Evolutionary conservation across 2,113 vertebrate species (phyloP).

Genomic region (Cromileptes altivelis): DNA sequence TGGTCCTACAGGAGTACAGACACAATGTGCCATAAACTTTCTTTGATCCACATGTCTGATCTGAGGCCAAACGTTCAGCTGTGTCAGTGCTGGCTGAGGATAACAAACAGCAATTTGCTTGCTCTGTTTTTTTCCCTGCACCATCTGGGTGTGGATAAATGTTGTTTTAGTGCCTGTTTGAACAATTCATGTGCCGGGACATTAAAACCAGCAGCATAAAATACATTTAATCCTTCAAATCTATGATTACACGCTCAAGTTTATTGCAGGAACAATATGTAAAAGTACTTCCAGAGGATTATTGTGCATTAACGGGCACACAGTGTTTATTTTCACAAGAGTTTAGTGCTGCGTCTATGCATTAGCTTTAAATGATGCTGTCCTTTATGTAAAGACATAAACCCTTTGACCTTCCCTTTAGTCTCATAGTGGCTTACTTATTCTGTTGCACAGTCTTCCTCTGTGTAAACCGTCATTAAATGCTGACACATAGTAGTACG

Average conservation of each 20-base stretch:
- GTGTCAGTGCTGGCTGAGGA: background rate
- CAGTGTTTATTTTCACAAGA: conserved; percentile 32
- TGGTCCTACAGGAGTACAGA: conserved; percentile 47
- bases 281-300: conserved; percentile 57
- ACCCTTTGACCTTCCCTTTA: conserved; percentile 43
- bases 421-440: conserved; percentile 7
- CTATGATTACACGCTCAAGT: conserved; percentile 32
- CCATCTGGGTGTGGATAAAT: conserved; percentile 42
- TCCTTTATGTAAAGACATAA: conserved; percentile 45
- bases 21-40: background rate
- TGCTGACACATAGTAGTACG: conserved; percentile 16
- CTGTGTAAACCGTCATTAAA: conserved; percentile 26
- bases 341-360: conserved; percentile 43
- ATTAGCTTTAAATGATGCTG: conserved; percentile 34
- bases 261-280: conserved; percentile 54
- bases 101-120: background rate
- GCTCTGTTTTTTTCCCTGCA: background rate
- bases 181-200: background rate
- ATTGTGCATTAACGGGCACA: conserved; percentile 27
- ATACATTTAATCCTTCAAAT: conserved; percentile 38
- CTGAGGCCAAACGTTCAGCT: conserved; percentile 1
- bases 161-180: conserved; percentile 30
- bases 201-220: background rate
- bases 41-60: background rate
- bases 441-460: background rate